Evolutionary conservation across 2,113 vertebrate species (phyloP).

Genomic region (Oreocharis arfaki): DNA sequence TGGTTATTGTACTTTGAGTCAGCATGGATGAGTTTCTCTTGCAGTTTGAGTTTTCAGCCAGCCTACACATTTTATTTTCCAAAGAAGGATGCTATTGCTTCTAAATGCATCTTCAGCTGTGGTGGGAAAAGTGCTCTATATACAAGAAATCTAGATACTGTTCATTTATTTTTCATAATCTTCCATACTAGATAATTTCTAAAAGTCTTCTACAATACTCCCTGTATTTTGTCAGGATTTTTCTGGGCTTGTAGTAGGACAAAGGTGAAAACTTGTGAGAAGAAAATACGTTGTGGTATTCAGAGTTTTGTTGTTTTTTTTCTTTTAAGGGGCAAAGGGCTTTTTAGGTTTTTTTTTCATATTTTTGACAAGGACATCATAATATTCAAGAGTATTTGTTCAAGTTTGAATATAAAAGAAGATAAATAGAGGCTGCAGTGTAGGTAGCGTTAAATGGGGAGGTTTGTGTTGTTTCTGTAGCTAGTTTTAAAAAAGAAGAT

Average conservation of each 20-base stretch:
- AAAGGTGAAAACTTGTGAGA: background rate
- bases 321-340: rapidly evolving
- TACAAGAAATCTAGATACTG: background rate
- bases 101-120: background rate
- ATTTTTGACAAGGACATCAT: background rate
- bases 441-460: rapidly evolving
- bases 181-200: background rate
- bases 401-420: background rate
- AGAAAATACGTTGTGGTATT: background rate
- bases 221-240: background rate
- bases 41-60: background rate
- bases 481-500: background rate
- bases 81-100: background rate
- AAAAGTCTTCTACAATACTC: background rate
- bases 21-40: background rate
- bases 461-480: background rate
- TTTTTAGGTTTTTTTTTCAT: background rate
- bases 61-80: background rate
- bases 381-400: background rate
- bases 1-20: background rate
- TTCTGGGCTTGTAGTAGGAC: background rate
- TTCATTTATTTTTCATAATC: background rate
- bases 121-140: rapidly evolving
- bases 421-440: background rate
- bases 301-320: too few species aligned